A percentile compares a stretch with the other conserved stretches of the same genome.
Conservation (phyloP, 2,888 invertebrate genomes). For the Prosopocoilus inquinatus region DNA sequence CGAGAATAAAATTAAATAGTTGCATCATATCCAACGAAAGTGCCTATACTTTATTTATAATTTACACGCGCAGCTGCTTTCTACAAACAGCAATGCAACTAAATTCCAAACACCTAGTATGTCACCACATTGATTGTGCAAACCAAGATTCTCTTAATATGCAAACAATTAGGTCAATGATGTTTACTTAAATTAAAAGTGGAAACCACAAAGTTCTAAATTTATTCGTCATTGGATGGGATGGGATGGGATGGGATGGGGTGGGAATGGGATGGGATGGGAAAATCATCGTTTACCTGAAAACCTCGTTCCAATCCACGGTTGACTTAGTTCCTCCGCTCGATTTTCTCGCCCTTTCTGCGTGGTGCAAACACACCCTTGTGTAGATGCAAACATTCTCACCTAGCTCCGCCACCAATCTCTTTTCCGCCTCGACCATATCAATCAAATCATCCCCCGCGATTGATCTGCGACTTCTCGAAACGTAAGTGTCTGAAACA, state of each 20-base stretch:
- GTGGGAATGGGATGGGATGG: no score
- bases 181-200: not conserved
- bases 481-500: conserved; percentile 71
- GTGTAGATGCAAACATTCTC: conserved; percentile 76
- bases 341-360: conserved; percentile 55
- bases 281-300: conserved; percentile 60
- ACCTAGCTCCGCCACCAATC: conserved; percentile 73
- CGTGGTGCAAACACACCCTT: conserved; percentile 72
- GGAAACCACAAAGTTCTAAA: not conserved
- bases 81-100: no score
- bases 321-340: conserved; percentile 40
- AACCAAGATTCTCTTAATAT: no score
- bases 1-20: no score
- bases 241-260: not conserved
- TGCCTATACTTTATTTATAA: no score
- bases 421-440: conserved; percentile 74
- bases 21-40: no score
- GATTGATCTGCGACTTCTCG: conserved; percentile 59
- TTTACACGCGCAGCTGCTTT: no score
- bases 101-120: no score
- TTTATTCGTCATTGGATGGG: not conserved
- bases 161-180: not conserved
- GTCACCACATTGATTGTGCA: no score
- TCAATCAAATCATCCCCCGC: conserved; percentile 59
- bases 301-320: conserved; percentile 73